A percentile compares a stretch with the other conserved stretches of the same genome.
Conservation (phyloP, 2,797 vertebrate species). For the Crocidura indochinensis region DNA sequence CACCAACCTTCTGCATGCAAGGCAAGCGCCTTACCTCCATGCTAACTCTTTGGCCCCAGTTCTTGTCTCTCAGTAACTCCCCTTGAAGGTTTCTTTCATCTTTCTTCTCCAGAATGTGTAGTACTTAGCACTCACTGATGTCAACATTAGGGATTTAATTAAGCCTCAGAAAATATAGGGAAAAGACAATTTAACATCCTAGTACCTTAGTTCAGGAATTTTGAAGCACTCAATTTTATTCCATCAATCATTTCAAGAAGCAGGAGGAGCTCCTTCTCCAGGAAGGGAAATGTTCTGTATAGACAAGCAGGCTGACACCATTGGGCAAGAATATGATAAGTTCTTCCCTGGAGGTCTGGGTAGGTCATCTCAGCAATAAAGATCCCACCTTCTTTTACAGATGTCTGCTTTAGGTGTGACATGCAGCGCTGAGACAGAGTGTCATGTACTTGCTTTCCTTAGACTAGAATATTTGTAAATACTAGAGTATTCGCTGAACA, state of each 20-base stretch:
- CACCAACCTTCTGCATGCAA: too few relatives aligned
- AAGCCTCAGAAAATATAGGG: conserved; percentile 25
- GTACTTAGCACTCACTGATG: not conserved
- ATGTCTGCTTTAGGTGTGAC: not conserved
- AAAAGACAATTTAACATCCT: conserved; percentile 33
- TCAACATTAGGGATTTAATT: not conserved
- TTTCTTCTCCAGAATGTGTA: not conserved
- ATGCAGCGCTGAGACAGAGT: not conserved
- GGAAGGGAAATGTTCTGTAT: not conserved
- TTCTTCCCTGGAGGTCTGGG: not conserved
- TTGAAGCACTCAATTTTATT: not conserved
- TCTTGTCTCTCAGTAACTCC: not conserved
- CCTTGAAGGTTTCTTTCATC: not conserved
- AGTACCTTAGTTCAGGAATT: not conserved
- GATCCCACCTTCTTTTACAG: not conserved
- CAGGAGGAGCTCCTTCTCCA: conserved; percentile 7
- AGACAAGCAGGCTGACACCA: conserved; percentile 15
- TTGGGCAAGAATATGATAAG: not conserved
- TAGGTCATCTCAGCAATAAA: conserved; percentile 9
- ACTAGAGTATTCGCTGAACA: too few relatives aligned
- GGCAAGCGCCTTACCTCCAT: too few relatives aligned
- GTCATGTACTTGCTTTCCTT: not conserved
- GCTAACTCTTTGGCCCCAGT: too few relatives aligned
- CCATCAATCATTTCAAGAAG: not conserved
- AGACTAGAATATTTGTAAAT: not conserved